Percentiles rank a stretch among this genome's conserved stretches.
phyloP scores from a whole-genome alignment of 2,113 vertebrate genomes.

The Clarias magur region DNA sequence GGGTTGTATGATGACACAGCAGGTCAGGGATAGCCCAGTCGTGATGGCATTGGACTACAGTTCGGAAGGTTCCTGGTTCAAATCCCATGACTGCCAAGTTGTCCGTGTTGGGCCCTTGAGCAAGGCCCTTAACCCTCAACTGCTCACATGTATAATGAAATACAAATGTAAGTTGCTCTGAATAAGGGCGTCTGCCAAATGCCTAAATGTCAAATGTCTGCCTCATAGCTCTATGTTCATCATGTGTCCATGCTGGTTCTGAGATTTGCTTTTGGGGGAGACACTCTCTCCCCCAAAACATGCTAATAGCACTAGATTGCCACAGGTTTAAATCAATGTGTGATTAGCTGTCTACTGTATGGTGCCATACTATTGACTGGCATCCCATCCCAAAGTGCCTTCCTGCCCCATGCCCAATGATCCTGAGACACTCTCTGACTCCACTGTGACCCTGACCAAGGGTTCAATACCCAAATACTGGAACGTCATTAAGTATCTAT shows the following conservation, averaged over 20 bases:
- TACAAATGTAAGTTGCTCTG: no score
- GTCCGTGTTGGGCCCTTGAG: no score
- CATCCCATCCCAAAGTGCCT: not conserved
- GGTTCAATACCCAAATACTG: not conserved
- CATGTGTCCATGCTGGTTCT: not conserved
- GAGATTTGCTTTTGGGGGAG: not conserved
- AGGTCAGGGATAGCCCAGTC: not conserved
- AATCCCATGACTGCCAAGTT: no score
- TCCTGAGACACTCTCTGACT: not conserved
- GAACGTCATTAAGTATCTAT: not conserved
- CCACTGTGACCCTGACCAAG: not conserved
- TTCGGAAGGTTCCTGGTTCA: no score
- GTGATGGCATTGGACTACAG: no score
- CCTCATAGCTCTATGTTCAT: not conserved
- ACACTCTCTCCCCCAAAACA: not conserved
- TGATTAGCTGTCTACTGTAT: not conserved
- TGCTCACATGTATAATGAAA: no score
- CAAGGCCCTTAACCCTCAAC: no score
- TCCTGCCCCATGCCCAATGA: not conserved
- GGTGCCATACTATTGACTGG: not conserved
- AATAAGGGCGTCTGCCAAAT: no score
- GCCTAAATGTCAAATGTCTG: not conserved
- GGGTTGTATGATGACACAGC: not conserved
- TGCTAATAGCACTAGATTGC: not conserved
- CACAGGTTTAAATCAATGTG: not conserved